phyloP scores from a whole-genome alignment of 2,797 vertebrate species.

The Dromococcyx pavoninus region DNA sequence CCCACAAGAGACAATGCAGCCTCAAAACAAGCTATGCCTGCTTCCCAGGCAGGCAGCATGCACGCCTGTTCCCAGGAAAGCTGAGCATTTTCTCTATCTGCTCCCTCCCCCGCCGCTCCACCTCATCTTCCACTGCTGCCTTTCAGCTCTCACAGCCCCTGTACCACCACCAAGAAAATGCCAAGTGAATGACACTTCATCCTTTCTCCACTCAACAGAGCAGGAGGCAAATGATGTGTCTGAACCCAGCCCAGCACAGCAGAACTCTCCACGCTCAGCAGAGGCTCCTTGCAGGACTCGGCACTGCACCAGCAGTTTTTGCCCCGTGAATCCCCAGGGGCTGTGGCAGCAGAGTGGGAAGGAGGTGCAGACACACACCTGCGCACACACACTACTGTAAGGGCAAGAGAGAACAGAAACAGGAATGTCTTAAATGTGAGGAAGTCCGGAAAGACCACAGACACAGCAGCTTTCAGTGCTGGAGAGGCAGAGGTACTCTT shows the following conservation, averaged over 20 bases:
- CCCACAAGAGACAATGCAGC: conserved; percentile 51
- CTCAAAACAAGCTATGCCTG: conserved; percentile 34
- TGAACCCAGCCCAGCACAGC: neutral
- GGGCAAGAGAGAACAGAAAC: conserved; percentile 59
- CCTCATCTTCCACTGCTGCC: neutral
- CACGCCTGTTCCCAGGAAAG: neutral
- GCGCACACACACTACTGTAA: neutral
- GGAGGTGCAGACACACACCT: neutral
- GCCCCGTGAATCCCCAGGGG: neutral
- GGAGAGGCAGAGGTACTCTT: conserved; percentile 41
- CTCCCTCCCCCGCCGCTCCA: neutral
- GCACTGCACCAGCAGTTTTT: fast-evolving
- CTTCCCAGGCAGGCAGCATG: conserved; percentile 2
- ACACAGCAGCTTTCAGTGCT: conserved; percentile 3
- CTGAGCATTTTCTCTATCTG: neutral
- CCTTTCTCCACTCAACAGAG: neutral
- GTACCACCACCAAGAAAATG: neutral
- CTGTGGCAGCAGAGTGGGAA: neutral
- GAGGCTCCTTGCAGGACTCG: neutral
- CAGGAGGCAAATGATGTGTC: neutral
- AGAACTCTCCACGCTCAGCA: neutral
- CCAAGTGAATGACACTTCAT: neutral
- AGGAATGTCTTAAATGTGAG: conserved; percentile 39
- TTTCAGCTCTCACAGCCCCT: neutral
- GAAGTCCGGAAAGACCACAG: conserved; percentile 54